These are phyloP conservation scores for Laterallus jamaicensis DNA, from an alignment of 2,113 vertebrate species.

Conservation along the genomic window DNA sequence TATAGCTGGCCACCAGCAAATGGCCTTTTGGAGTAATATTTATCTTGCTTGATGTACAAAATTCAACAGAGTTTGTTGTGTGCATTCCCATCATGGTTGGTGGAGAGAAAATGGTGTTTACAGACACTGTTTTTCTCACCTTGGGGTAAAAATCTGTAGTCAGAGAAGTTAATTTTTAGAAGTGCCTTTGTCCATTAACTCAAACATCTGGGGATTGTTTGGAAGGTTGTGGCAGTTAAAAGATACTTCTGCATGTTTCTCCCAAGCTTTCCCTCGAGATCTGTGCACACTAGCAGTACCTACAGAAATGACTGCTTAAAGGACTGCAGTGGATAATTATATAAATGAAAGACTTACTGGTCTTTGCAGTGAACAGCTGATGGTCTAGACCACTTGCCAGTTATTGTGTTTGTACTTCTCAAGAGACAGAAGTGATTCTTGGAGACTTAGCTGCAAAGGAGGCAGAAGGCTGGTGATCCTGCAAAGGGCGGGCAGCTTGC, in stretches of 20 bases:
- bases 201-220: neutral
- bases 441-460: neutral
- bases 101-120: neutral
- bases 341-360: neutral
- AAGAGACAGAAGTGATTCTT: neutral
- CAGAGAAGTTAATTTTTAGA: neutral
- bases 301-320: neutral
- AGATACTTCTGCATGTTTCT: neutral
- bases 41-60: neutral
- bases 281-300: neutral
- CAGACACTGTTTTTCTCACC: neutral
- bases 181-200: neutral
- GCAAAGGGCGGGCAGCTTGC: neutral
- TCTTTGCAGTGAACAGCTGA: neutral
- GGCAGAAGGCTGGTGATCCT: neutral
- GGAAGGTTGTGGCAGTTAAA: neutral
- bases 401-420: neutral
- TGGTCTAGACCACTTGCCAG: neutral
- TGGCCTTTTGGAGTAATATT: neutral
- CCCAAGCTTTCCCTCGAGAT: neutral
- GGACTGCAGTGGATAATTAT: neutral
- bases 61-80: neutral
- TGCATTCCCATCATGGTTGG: neutral
- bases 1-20: neutral
- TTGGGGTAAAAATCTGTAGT: neutral